Evolutionary conservation across 2,888 invertebrate genomes (phyloP).

Genomic region (Argynnis bischoffii): DNA sequence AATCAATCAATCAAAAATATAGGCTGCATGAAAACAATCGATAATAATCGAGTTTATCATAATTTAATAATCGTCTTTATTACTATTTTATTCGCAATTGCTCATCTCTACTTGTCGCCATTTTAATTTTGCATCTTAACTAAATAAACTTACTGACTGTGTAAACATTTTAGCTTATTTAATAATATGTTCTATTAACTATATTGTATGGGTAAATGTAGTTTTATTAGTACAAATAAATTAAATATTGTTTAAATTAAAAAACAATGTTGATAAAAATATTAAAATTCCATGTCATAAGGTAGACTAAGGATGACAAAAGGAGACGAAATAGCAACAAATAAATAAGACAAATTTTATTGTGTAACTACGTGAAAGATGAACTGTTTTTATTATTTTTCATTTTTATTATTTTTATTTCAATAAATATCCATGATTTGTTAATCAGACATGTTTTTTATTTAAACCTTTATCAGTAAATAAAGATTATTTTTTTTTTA

Average conservation of each 20-base stretch:
- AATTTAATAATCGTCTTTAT: constrained; percentile 7
- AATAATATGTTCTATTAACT: not conserved
- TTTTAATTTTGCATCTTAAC: not conserved
- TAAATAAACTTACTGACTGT: not conserved
- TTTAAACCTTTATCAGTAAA: constrained; percentile 43
- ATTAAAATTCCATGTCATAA: constrained; percentile 22
- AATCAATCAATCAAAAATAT: constrained; percentile 5
- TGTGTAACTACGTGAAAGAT: constrained; percentile 79
- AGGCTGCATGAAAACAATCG: constrained; percentile 15
- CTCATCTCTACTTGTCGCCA: constrained; percentile 4
- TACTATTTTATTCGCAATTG: constrained; percentile 13
- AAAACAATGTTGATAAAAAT: constrained; percentile 4
- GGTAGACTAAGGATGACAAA: constrained; percentile 49
- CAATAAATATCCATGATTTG: constrained; percentile 83
- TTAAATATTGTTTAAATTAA: constrained; percentile 29
- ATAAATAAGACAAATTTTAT: constrained; percentile 80
- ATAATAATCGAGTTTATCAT: constrained; percentile 12
- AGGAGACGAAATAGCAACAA: constrained; percentile 70
- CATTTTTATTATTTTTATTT: constrained; percentile 83
- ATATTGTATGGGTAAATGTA: constrained; percentile 29
- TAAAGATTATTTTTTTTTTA: too few relatives aligned
- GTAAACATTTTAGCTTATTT: constrained; percentile 1
- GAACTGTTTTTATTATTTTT: constrained; percentile 83
- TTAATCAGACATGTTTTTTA: constrained; percentile 71
- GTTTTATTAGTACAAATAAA: constrained; percentile 34